phyloP scores from a whole-genome alignment of 92 coral and sea anemone genomes.

The Virgularia gustaviana region DNA sequence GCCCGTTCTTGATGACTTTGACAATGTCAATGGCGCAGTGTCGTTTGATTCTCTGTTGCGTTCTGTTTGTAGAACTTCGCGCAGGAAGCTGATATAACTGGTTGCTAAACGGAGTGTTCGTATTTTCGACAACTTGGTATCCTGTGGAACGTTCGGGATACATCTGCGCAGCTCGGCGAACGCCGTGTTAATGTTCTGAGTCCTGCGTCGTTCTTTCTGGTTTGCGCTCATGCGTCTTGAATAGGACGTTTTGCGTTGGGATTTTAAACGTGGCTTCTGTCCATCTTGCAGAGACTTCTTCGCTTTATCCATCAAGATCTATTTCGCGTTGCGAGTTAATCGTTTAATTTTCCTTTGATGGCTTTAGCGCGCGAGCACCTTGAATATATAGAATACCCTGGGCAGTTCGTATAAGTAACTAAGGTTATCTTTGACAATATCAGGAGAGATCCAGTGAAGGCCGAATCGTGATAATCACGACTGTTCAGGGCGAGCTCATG shows the following conservation, averaged over 20 bases:
- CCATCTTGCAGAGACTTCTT: constrained; percentile 14
- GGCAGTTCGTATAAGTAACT: too few relatives aligned
- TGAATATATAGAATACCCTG: too few relatives aligned
- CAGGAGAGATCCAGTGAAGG: too few relatives aligned
- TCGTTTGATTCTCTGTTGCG: not conserved
- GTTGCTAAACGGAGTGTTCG: constrained; percentile 36
- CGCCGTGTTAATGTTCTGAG: constrained; percentile 37
- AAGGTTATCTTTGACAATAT: too few relatives aligned
- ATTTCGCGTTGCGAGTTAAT: too few relatives aligned
- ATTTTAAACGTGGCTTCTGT: constrained; percentile 31
- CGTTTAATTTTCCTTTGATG: too few relatives aligned
- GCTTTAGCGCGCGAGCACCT: not conserved
- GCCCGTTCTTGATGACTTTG: constrained; percentile 15
- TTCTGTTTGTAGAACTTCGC: constrained; percentile 14
- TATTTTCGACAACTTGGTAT: constrained; percentile 40
- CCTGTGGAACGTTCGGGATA: constrained; percentile 36
- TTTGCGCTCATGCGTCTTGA: constrained; percentile 40
- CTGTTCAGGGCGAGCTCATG: too few relatives aligned
- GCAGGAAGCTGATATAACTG: constrained; percentile 33
- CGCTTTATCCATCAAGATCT: constrained; percentile 33
- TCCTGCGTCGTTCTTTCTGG: constrained; percentile 38
- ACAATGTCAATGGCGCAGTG: not conserved
- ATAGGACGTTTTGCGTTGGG: constrained; percentile 28
- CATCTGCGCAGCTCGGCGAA: constrained; percentile 41
- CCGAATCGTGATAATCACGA: too few relatives aligned